Conservation (phyloP, 2,113 vertebrate genomes). For the Anthoscopus minutus region DNA sequence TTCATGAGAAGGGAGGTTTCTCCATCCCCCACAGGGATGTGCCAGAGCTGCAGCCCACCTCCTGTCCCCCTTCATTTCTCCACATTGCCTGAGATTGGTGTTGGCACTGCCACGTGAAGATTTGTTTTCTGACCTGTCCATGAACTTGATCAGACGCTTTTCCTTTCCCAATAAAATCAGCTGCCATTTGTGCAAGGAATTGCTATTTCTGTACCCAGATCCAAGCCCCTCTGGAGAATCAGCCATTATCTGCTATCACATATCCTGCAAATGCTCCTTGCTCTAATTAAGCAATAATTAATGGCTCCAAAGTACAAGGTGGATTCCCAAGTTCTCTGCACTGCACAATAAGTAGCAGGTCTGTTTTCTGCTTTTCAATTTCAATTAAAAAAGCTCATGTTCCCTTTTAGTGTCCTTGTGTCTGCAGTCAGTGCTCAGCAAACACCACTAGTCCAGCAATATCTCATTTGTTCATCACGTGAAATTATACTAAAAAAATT, state of each 20-base stretch:
- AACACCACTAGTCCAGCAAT: not conserved
- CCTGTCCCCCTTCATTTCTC: not conserved
- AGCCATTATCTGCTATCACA: not conserved
- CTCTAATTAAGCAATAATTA: slow-evolving; percentile 56
- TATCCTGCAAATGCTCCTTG: slow-evolving; percentile 18
- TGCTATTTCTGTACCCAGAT: not conserved
- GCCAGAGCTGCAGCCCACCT: not conserved
- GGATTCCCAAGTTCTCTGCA: slow-evolving; percentile 4
- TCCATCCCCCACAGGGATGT: not conserved
- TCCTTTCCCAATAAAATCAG: not conserved
- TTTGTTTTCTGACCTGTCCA: too few relatives aligned
- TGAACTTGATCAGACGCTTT: not conserved
- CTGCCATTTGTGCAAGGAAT: not conserved
- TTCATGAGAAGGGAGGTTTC: not conserved
- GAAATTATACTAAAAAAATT: not conserved
- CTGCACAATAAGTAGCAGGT: not conserved
- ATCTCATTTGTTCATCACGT: not conserved
- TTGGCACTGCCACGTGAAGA: not conserved
- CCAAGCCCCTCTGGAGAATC: not conserved
- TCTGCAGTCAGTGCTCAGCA: not conserved
- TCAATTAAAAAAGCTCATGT: not conserved
- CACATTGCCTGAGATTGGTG: not conserved
- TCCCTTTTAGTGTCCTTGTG: not conserved
- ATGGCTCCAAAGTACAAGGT: not conserved
- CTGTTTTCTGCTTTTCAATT: not conserved